phyloP scores from a whole-genome alignment of 2,113 vertebrate species.

The Bufo gargarizans region DNA sequence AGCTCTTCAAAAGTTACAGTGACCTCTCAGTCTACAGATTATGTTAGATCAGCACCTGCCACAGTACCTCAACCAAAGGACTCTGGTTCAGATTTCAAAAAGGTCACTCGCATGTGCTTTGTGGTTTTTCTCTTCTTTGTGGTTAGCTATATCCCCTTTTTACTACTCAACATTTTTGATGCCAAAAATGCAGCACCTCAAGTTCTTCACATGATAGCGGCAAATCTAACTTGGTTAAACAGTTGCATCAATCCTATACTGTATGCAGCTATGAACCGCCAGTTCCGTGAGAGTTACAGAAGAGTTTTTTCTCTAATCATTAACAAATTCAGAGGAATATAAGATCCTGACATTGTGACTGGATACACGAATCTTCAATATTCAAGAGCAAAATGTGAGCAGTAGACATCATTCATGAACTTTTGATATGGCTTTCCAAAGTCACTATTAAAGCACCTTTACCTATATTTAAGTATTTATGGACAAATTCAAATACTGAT shows the following conservation, averaged over 20 bases:
- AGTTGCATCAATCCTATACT: constrained; percentile 86
- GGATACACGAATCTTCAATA: neutral
- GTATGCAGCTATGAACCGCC: constrained; percentile 85
- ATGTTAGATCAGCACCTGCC: neutral
- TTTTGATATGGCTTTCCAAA: neutral
- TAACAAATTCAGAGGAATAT: constrained; percentile 47
- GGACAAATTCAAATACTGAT: neutral
- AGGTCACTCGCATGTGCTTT: constrained; percentile 86
- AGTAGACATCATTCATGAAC: too few relatives aligned
- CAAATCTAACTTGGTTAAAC: constrained; percentile 88
- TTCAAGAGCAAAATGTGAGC: neutral
- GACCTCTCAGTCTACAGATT: constrained; percentile 6
- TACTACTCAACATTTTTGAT: constrained; percentile 81
- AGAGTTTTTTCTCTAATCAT: constrained; percentile 67
- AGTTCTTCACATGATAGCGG: constrained; percentile 80
- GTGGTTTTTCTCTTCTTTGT: constrained; percentile 83
- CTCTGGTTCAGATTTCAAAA: constrained; percentile 76
- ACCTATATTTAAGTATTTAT: neutral
- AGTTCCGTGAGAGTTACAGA: constrained; percentile 81
- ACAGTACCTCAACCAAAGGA: constrained; percentile 62
- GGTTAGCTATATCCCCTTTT: constrained; percentile 79
- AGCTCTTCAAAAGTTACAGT: constrained; percentile 61
- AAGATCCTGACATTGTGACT: neutral
- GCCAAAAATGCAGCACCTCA: constrained; percentile 73
- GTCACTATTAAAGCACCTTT: neutral